Percentiles rank a stretch among this genome's conserved stretches.
phyloP scores from a whole-genome alignment of 2,888 invertebrate genomes.

The Beris chalybata region DNA sequence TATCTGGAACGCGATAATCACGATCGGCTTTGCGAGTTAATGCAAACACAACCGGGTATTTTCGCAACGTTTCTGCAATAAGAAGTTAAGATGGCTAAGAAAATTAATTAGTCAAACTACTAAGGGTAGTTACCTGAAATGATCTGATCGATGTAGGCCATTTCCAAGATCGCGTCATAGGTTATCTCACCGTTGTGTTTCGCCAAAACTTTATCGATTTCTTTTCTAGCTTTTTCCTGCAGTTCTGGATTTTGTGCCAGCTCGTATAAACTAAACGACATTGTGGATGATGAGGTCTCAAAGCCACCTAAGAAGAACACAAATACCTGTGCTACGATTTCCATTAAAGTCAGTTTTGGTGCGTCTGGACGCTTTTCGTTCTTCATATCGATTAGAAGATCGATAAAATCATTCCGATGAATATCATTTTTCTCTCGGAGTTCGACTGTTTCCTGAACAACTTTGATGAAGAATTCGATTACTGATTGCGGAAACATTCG shows the following conservation, averaged over 20 bases:
- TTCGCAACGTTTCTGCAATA: no score
- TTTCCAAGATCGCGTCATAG: slow-evolving; percentile 53
- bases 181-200: slow-evolving; percentile 50
- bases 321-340: slow-evolving; percentile 55
- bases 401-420: slow-evolving; percentile 58
- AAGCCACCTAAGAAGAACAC: slow-evolving; percentile 57
- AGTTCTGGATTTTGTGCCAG: slow-evolving; percentile 53
- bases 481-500: slow-evolving; percentile 45
- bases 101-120: no score
- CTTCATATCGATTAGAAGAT: slow-evolving; percentile 58
- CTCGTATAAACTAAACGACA: slow-evolving; percentile 52
- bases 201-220: slow-evolving; percentile 49
- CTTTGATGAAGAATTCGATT: slow-evolving; percentile 45
- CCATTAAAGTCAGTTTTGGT: slow-evolving; percentile 21
- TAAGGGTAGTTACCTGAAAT: slow-evolving; percentile 53
- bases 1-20: slow-evolving; percentile 56
- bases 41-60: no score
- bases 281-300: slow-evolving; percentile 56
- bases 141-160: slow-evolving; percentile 55
- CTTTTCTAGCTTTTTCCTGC: slow-evolving; percentile 50
- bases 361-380: slow-evolving; percentile 43
- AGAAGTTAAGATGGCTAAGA: no score
- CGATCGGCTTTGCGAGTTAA: slow-evolving; percentile 28
- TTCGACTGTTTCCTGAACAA: slow-evolving; percentile 52
- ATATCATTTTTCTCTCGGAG: slow-evolving; percentile 51